Evolutionary conservation across 2,797 vertebrate genomes (phyloP), one percentile per base, ranked within the genome.

Genomic region (Premnoplex brunnescens): DNA sequence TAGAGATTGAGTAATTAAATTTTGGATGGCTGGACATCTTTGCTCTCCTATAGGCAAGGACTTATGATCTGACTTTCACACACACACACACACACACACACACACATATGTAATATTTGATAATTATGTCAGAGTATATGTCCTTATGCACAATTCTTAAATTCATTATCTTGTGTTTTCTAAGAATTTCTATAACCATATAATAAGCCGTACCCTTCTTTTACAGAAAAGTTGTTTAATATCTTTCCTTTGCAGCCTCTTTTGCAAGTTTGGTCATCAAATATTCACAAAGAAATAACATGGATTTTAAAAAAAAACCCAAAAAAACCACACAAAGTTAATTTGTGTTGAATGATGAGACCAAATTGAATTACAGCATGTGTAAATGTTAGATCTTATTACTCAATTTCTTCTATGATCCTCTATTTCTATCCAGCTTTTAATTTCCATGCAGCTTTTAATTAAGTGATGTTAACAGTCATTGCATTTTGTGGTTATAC

Each of bases 1-100:
- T 96, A 68, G 34, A 93, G 73, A 68, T 0, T 72, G 66, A 79
- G 22, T 94, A 92, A 94, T 94, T 93, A 84, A 96, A 92, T 95
- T 93, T 88, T 55, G 66, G 41, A 54, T 93, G 62, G 23, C 66
- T 92, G 69, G 75, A 86, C 44, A 92, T 28, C 34, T 92, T 93
- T 94, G 4, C 68, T 93, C 16, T 26, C 44, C n/a, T 59, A 19
- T 19, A 67, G 52, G n/a, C 37, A 59, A 58, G 60, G 36, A 85
- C 63, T 82, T 88, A 68, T 3, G 75, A 86, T 59, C 48, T 88
- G 60, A 32, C 23, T 91, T 92, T 72, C 72, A 74, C 39, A 78
- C 4, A 69, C 15, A 69, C 7, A 12, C 3, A 5, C 7, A 28
- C 23, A 23, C 24, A 41, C 44, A 46, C 67, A 73, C 39, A 80